Conservation (phyloP, 1,140 invertebrate genomes). For the Drosophila bocki region DNA sequence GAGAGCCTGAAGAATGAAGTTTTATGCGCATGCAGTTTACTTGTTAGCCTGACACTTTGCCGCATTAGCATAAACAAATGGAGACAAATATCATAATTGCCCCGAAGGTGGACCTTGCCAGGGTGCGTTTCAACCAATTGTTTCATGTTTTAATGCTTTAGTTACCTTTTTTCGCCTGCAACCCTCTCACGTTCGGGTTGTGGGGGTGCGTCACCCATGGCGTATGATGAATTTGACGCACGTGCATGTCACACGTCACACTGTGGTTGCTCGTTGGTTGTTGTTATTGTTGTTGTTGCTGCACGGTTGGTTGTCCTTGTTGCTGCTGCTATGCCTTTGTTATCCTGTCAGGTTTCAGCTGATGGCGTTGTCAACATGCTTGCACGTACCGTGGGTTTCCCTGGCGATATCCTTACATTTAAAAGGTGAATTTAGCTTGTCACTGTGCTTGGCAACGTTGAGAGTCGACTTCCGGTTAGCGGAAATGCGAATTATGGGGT, state of each 20-base stretch:
- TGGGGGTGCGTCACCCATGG: constrained; percentile 62
- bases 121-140: constrained; percentile 1
- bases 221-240: constrained; percentile 80
- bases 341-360: constrained; percentile 52
- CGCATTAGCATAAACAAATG: constrained; percentile 77
- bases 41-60: constrained; percentile 52
- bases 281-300: constrained; percentile 22
- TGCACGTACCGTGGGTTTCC: constrained; percentile 19
- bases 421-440: constrained; percentile 25
- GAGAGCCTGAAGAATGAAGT: constrained; percentile 37
- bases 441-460: constrained; percentile 6
- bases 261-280: constrained; percentile 1
- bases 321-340: constrained; percentile 51
- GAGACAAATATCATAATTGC: constrained; percentile 41
- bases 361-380: constrained; percentile 25
- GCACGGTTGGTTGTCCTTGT: constrained; percentile 14
- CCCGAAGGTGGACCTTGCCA: constrained; percentile 5
- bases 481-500: background rate
- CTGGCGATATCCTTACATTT: constrained; percentile 22
- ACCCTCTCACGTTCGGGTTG: background rate
- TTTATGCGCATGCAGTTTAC: constrained; percentile 64
- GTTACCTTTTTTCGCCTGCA: background rate
- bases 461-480: constrained; percentile 18
- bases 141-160: constrained; percentile 10
- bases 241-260: constrained; percentile 71